Evolutionary conservation across 2,888 invertebrate genomes (phyloP).

Genomic region (Lasioglossum leucozonium): DNA sequence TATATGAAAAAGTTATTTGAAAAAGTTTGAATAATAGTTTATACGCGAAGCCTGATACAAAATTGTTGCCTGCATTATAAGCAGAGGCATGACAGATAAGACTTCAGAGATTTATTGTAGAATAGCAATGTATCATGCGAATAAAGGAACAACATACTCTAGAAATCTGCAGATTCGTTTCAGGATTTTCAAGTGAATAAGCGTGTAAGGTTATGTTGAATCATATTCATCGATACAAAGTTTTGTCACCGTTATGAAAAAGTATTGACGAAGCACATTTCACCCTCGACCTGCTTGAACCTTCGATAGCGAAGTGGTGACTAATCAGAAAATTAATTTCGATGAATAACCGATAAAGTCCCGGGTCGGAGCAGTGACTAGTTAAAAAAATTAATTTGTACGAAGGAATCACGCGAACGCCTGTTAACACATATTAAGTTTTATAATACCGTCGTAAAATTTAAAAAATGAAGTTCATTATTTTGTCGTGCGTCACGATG

Average conservation of each 20-base stretch:
- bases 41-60: background rate
- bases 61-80: background rate
- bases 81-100: background rate
- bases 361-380: background rate
- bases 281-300: slow-evolving; percentile 9
- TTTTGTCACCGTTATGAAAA: slow-evolving; percentile 3
- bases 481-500: background rate
- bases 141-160: background rate
- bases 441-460: background rate
- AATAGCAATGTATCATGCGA: background rate
- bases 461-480: background rate
- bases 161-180: background rate
- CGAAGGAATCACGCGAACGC: background rate
- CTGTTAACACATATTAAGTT: background rate
- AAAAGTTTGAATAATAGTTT: background rate
- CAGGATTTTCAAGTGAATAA: background rate
- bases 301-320: slow-evolving; percentile 5
- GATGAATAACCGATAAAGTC: slow-evolving; percentile 13
- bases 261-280: slow-evolving; percentile 13
- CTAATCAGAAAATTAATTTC: slow-evolving; percentile 18
- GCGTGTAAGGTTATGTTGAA: background rate
- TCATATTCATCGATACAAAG: background rate
- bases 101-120: background rate
- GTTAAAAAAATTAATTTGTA: background rate
- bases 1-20: background rate